Conservation (phyloP, 53 echinoderm and acorn worm species). For the Hippasteria phrygiana region DNA sequence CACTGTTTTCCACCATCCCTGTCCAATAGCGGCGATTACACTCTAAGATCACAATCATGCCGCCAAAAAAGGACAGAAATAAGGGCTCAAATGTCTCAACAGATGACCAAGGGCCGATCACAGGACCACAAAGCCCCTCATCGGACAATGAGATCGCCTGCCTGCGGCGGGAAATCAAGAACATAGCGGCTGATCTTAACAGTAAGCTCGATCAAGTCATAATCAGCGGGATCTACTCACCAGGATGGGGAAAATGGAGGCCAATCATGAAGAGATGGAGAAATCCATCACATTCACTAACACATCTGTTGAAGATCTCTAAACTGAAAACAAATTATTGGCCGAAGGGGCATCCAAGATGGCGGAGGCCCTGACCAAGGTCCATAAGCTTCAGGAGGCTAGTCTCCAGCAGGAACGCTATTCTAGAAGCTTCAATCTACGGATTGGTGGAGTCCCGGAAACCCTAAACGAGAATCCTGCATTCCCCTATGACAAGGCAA, state of each 20-base stretch:
- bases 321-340: constrained; percentile 4
- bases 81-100: too few relatives aligned
- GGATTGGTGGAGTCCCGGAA: constrained; percentile 23
- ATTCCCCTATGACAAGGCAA: constrained; percentile 5
- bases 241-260: constrained; percentile 11
- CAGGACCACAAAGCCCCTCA: too few relatives aligned
- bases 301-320: not conserved
- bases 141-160: too few relatives aligned
- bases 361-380: not conserved
- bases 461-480: constrained; percentile 9
- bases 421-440: constrained; percentile 17
- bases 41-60: too few relatives aligned
- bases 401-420: constrained; percentile 31
- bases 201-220: too few relatives aligned
- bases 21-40: too few relatives aligned
- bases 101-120: too few relatives aligned
- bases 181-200: too few relatives aligned
- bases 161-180: too few relatives aligned
- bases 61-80: too few relatives aligned
- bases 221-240: constrained; percentile 23
- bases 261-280: constrained; percentile 32
- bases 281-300: constrained; percentile 10
- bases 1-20: too few relatives aligned
- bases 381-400: not conserved
- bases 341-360: constrained; percentile 11